These are phyloP conservation scores for Pterocles orientalis DNA, from an alignment of 2,113 vertebrate genomes.

Conservation along the genomic window DNA sequence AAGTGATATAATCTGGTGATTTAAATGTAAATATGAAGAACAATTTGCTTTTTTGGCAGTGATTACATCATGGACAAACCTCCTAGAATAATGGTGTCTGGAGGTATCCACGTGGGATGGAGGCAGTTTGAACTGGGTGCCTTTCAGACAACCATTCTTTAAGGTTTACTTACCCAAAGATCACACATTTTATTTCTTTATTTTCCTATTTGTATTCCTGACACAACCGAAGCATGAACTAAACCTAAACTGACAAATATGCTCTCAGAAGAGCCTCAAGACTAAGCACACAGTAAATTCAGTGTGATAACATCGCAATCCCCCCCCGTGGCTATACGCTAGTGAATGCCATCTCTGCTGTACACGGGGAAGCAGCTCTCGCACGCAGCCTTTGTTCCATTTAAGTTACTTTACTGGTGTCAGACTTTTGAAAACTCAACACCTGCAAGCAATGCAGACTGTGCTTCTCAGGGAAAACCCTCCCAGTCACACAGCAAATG, in stretches of 20 bases:
- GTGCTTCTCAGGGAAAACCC: background rate
- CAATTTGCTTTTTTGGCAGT: background rate
- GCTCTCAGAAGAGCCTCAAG: background rate
- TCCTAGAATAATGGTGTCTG: background rate
- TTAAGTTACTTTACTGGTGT: background rate
- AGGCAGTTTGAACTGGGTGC: background rate
- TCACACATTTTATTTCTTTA: background rate
- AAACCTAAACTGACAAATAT: background rate
- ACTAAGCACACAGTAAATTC: background rate
- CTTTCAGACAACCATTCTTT: background rate
- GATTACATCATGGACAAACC: background rate
- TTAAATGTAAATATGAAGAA: background rate
- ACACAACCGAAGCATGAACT: background rate
- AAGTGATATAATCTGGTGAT: background rate
- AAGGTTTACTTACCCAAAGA: background rate
- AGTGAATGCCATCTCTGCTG: background rate
- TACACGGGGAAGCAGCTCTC: background rate
- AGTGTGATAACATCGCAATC: background rate
- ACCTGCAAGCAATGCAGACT: background rate
- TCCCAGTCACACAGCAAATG: background rate
- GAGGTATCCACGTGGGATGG: fast-evolving
- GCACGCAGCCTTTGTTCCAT: background rate
- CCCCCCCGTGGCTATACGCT: fast-evolving
- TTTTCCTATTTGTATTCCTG: background rate
- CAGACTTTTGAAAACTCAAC: background rate